Base-by-base conservation (phyloP, 2,797 vertebrate genomes). In the Discoglossus pictus region DNA sequence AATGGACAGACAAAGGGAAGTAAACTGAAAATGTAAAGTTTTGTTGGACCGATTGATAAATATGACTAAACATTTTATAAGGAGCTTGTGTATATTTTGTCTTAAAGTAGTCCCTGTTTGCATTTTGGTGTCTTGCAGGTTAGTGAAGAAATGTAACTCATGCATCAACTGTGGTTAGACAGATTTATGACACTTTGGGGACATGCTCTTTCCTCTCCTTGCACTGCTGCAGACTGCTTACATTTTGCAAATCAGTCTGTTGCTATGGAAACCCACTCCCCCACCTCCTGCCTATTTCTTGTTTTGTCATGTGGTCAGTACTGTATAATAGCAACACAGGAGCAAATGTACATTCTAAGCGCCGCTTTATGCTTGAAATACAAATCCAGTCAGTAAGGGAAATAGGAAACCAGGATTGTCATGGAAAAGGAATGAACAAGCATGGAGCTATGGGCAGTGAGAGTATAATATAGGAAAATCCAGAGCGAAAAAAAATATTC, bases 161-260 rank as follows among this genome's bases (percentile, higher is more conserved):
- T 93, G 92, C 92, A 92, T 95, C 93, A 95, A 94, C 93, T 90
- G 92, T 82, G 87, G 88, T 91, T 90, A 88, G 90, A 91, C 92
- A 94, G 93, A 95, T 97, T 97, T 95, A 96, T 94, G 92, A 92
- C 93, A 95, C 93, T 93, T 95, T 92, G 90, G 94, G 92, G 92
- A 92, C 90, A 87, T 91, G 90, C 92, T 93, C 91, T 92, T 92
- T 91, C 89, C 90, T 93, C 88, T 94, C 88, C 91, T 92, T 91
- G 90, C 87, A 90, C 89, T 89, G 88, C 89, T 90, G 86, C 92
- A 92, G 89, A 93, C 93, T 92, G 93, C 94, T 94, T 93, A 94
- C 93, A 94, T 94, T 96, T 93, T 95, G 93, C 94, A 95, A 98
- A 97, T 98, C 93, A 96, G 94, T 93, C 93, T 94, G 94, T 97